A percentile compares a stretch with the other conserved stretches of the same genome.
These are phyloP conservation scores for Mastigias papua DNA, from an alignment of 30 jellyfish, hydroid and myxozoan species.

Conservation along the genomic window DNA sequence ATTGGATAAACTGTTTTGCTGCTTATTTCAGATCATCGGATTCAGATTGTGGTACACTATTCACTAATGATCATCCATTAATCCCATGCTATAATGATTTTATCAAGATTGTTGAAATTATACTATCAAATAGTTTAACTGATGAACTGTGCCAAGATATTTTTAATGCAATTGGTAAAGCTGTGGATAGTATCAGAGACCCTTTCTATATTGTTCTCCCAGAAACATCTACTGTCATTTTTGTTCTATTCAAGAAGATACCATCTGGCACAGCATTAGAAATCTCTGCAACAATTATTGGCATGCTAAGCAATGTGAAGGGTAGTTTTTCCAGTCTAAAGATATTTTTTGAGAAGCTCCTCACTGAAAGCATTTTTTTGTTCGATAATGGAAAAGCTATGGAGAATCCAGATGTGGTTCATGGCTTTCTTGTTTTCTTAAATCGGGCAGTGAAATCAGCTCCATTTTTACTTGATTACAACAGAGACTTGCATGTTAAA, in stretches of 20 bases:
- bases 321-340: conserved; percentile 16
- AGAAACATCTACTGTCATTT: conserved; percentile 43
- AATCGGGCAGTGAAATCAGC: conserved; percentile 78
- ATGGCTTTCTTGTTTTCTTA: conserved; percentile 76
- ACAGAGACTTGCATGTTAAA: conserved; percentile 55
- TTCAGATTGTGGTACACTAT: conserved; percentile 39
- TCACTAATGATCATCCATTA: conserved; percentile 66
- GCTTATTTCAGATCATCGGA: conserved; percentile 86
- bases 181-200: conserved; percentile 86
- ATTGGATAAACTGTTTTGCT: conserved; percentile 66
- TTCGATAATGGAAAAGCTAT: conserved; percentile 45
- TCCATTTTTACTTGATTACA: conserved; percentile 52
- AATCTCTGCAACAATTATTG: conserved; percentile 72
- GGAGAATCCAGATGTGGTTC: conserved; percentile 76
- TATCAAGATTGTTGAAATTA: conserved; percentile 12
- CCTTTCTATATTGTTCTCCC: conserved; percentile 68
- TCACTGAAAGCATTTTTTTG: conserved; percentile 25
- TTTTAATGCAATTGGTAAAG: conserved; percentile 63
- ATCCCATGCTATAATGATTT: conserved; percentile 40
- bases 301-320: conserved; percentile 78
- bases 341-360: conserved; percentile 54
- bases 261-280: conserved; percentile 74
- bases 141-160: conserved; percentile 71
- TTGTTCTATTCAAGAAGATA: conserved; percentile 38
- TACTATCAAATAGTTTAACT: conserved; percentile 7